Evolutionary conservation across 2,113 vertebrate species (phyloP).

Genomic region (Calypte anna): DNA sequence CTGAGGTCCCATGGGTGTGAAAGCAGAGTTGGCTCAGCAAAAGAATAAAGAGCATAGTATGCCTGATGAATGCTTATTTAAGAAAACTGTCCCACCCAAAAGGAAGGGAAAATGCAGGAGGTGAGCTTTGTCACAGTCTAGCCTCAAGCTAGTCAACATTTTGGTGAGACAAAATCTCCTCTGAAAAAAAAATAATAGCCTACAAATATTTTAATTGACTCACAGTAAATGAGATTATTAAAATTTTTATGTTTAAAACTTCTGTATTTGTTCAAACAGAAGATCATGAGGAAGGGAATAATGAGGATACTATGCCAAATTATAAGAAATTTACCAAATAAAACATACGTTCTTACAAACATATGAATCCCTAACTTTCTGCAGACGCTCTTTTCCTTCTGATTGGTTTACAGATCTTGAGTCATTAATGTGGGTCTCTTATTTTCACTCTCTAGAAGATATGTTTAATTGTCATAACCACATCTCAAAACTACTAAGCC

Average conservation of each 20-base stretch:
- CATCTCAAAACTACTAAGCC: neutral
- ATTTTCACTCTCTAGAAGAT: neutral
- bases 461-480: neutral
- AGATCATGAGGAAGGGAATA: neutral
- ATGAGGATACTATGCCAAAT: neutral
- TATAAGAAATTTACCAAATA: neutral
- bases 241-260: neutral
- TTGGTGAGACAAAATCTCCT: slow-evolving; percentile 27
- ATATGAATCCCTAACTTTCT: neutral
- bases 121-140: slow-evolving; percentile 19
- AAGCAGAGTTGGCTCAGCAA: neutral
- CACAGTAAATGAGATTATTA: neutral
- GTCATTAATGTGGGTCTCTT: neutral
- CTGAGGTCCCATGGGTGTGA: neutral
- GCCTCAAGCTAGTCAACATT: slow-evolving; percentile 26
- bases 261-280: neutral
- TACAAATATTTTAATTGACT: slow-evolving; percentile 41
- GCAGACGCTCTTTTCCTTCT: neutral
- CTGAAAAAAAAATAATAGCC: neutral
- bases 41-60: slow-evolving; percentile 45
- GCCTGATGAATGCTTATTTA: neutral
- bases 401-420: neutral
- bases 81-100: slow-evolving; percentile 11
- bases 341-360: neutral
- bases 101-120: neutral